phyloP scores from a whole-genome alignment of 2,888 invertebrate species.

The Drosophila leonis region DNA sequence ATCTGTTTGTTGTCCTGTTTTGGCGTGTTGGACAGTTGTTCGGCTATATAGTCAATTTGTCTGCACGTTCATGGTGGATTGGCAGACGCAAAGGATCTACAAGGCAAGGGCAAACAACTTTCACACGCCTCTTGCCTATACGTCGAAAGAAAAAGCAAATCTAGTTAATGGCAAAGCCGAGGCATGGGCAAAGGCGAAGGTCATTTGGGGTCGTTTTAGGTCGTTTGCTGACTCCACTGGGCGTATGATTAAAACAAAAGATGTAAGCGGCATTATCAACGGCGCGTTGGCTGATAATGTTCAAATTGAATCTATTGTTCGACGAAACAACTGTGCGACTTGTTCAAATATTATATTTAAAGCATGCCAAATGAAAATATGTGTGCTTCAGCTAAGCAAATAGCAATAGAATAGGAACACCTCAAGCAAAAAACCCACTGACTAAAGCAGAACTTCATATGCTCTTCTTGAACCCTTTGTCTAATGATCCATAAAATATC shows the following conservation, averaged over 20 bases:
- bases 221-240: slow-evolving; percentile 10
- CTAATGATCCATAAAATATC: slow-evolving; percentile 5
- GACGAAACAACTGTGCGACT: slow-evolving; percentile 72
- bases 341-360: slow-evolving; percentile 78
- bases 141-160: not conserved
- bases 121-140: slow-evolving; percentile 60
- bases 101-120: slow-evolving; percentile 41
- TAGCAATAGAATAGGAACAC: slow-evolving; percentile 63
- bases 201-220: slow-evolving; percentile 68
- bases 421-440: not conserved
- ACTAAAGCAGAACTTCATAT: slow-evolving; percentile 17
- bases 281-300: slow-evolving; percentile 62
- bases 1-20: slow-evolving; percentile 65
- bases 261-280: slow-evolving; percentile 65
- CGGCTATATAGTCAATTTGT: slow-evolving; percentile 68
- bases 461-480: slow-evolving; percentile 22
- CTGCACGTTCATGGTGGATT: slow-evolving; percentile 67
- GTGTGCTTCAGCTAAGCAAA: slow-evolving; percentile 75
- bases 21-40: slow-evolving; percentile 23
- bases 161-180: slow-evolving; percentile 1
- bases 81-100: slow-evolving; percentile 27
- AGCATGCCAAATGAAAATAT: slow-evolving; percentile 78
- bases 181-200: slow-evolving; percentile 52
- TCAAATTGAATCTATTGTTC: slow-evolving; percentile 78
- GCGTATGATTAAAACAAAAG: slow-evolving; percentile 68